Conservation (phyloP, 2,113 vertebrate species). For the Scophthalmus maximus region DNA sequence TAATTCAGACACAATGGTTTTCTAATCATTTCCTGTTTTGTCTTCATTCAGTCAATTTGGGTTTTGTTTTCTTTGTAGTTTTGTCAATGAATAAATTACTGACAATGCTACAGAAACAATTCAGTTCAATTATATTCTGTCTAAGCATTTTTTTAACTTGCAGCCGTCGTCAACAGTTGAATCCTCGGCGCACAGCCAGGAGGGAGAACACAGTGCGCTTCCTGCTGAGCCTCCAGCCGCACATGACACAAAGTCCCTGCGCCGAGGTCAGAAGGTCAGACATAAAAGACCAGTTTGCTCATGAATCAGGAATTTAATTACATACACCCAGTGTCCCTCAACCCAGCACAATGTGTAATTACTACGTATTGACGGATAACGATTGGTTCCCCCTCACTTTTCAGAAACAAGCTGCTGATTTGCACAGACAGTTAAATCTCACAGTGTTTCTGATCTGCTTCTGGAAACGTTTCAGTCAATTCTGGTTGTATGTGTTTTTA, state of each 20-base stretch:
- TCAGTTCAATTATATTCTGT: background rate
- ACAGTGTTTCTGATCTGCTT: conserved; percentile 2
- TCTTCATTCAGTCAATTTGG: background rate
- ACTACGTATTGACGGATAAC: conserved; percentile 64
- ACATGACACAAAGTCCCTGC: conserved; percentile 10
- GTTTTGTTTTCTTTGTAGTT: background rate
- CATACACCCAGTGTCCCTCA: conserved; percentile 36
- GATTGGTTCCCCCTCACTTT: conserved; percentile 54
- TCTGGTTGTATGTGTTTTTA: background rate
- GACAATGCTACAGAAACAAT: background rate
- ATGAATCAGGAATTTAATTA: conserved; percentile 70
- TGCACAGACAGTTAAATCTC: conserved; percentile 19
- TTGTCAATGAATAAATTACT: background rate
- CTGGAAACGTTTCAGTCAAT: background rate
- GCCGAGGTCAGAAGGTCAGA: conserved; percentile 56
- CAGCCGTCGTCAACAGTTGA: background rate
- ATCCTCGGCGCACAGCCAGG: background rate
- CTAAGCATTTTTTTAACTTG: background rate
- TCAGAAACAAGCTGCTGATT: conserved; percentile 33
- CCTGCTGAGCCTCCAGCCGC: conserved; percentile 14
- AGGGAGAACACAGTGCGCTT: background rate
- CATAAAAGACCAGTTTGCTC: conserved; percentile 47
- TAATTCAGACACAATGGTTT: conserved; percentile 12
- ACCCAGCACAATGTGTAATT: conserved; percentile 55
- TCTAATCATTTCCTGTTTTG: background rate